Base-by-base conservation (phyloP, 2,113 vertebrate species). In the Cyprinodon tularosa region DNA sequence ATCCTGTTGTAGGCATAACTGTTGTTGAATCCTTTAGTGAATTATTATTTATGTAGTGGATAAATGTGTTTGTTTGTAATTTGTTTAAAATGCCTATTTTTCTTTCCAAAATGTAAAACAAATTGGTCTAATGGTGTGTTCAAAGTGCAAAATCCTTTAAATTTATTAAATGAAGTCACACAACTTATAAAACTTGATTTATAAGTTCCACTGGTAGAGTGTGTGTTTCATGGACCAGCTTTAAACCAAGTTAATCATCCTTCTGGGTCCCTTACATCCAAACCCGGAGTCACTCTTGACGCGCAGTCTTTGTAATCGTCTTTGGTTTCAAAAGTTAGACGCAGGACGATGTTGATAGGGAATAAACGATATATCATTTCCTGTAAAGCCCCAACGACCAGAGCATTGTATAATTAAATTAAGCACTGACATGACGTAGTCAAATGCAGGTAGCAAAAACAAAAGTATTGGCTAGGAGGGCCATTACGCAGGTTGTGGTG, bases 401-500 rank as follows among this genome's bases (percentile, higher is more conserved):
- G 62, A 74, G 84, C 82, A 53, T 88, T 88, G 84, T 85, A 79
- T 89, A 83, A 83, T 92, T 89, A 74, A 89, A 91, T 91, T 88
- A 85, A 88, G 82, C 84, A 78, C 68, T 85, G 73, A 60, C 77
- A 74, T 88, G 88, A 91, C 86, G 87, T 73, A 75, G 75, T 83
- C 74, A 39, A 76, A 82, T 79, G 87, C 90, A 92, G 90, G 89
- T 91, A 90, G 63, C 81, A 84, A 86, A 88, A 84, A 84, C 81
- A 84, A 82, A 29, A 80, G 71, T 78, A 75, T 77, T 88, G 87
- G 85, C 81, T 61, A 84, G 86, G 75, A 86, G 80, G 81, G 73
- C 85, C 86, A 90, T 93, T 93, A 93, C 91, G 89, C 91, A 93
- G 92, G 91, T 91, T 92, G 80, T 78, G 78, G 91, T 94, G 91